Base-by-base conservation (phyloP, 1,140 invertebrate species). In the Leptinotarsa undecemlineata region DNA sequence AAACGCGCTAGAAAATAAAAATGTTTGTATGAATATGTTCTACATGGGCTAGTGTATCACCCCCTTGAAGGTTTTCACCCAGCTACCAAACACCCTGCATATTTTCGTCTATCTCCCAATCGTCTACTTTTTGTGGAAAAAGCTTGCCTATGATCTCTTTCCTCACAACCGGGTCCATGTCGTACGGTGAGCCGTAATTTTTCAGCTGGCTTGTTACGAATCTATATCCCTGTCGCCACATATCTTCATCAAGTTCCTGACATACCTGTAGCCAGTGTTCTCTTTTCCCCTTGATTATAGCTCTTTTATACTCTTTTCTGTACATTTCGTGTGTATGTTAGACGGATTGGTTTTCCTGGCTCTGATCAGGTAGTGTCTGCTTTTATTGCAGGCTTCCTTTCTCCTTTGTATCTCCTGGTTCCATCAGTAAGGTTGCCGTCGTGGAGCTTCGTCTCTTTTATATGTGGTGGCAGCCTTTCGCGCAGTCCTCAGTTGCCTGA, bases 231-330 rank as follows among this genome's bases (percentile, higher is more conserved):
- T 68, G n/a, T 11, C 62, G 20, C 62, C 62, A 64, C 2, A 20
- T 20, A 20, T 64, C 62, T 14, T 21, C 17, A 26, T 68, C 67
- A 14, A 48, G 15, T 20, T 48, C 42, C 14, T 76, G 61, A 13
- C 74, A 78, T 17, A 80, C 15, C 14, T 68, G 23, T 19, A 48
- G n/a, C 77, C 72, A 78, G 11, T 26, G 17, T 33, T 26, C 26
- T 48, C 23, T 73, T 47, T 76, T 73, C 3, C 17, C 26, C 15
- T 47, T 61, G 13, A 23, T 23, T 17, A 75, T 75, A 13, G 19
- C 5, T n/a, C 60, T 68, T 26, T 48, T 63, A 4, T 67, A 23
- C 5, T 68, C 3, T n/a, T 48, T 68, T 74, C 21, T 74, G 3
- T 0, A 17, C 4, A 6, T n/a, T 26, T 20, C 67, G 15, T 19